Percentiles rank a stretch among this genome's conserved stretches.
Evolutionary conservation across 2,888 invertebrate species (phyloP).

Genomic region (Agelastica alni): DNA sequence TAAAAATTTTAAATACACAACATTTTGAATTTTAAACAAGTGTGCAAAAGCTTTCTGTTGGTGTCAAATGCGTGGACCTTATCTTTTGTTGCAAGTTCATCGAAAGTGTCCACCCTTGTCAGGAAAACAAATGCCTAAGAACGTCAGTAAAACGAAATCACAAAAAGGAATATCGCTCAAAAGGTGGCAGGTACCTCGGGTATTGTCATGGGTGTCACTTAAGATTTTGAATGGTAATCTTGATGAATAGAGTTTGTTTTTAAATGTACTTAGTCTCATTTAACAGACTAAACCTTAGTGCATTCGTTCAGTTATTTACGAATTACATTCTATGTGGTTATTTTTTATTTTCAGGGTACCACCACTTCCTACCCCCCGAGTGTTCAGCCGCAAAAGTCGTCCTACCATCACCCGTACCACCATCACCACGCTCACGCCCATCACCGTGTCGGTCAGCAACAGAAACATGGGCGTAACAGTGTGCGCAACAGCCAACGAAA

Average conservation of each 20-base stretch:
- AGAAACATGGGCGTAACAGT: conserved; percentile 26
- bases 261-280: no score
- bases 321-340: no score
- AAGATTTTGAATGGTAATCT: no score
- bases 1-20: no score
- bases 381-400: conserved; percentile 9
- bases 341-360: no score
- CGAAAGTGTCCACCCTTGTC: conserved; percentile 27
- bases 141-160: conserved; percentile 15
- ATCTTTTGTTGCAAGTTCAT: conserved; percentile 13
- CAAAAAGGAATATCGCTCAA: conserved; percentile 17
- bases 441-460: conserved; percentile 5
- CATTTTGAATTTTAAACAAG: no score
- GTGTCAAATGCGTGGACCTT: conserved; percentile 7
- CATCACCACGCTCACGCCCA: conserved; percentile 3
- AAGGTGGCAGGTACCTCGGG: conserved; percentile 7
- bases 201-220: no score
- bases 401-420: conserved; percentile 13
- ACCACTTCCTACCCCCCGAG: conserved; percentile 5
- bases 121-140: conserved; percentile 17
- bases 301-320: no score
- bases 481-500: conserved; percentile 26
- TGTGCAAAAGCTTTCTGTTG: no score
- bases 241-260: no score
- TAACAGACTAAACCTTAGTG: no score